Percentiles rank a stretch among this genome's conserved stretches.
Evolutionary conservation across 2,113 vertebrate genomes (phyloP).

Genomic region (Hippopotamus amphibius): DNA sequence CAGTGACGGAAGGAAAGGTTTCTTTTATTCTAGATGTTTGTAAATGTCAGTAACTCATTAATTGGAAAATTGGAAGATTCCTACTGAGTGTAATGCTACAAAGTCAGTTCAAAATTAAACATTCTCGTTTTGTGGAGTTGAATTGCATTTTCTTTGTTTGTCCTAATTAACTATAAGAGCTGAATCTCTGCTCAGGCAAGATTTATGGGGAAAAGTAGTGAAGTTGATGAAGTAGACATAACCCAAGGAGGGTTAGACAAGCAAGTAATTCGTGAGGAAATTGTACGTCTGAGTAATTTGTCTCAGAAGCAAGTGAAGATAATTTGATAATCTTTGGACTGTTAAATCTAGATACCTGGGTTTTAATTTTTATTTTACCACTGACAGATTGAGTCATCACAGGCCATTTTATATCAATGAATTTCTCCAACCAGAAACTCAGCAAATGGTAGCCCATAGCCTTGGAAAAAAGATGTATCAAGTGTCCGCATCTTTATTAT

Average conservation of each 20-base stretch:
- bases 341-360: conserved; percentile 63
- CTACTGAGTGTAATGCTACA: conserved; percentile 42
- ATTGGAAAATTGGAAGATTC: conserved; percentile 60
- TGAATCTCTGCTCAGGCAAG: conserved; percentile 63
- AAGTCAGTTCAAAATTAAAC: conserved; percentile 67
- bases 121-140: conserved; percentile 50
- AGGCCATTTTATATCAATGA: conserved; percentile 55
- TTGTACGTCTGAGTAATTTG: conserved; percentile 67
- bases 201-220: conserved; percentile 65
- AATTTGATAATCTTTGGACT: conserved; percentile 70
- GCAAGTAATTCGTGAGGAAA: conserved; percentile 60
- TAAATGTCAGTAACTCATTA: conserved; percentile 60
- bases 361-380: conserved; percentile 73
- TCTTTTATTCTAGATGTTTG: conserved; percentile 60
- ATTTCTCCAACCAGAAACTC: conserved; percentile 51
- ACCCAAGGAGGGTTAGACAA: conserved; percentile 64
- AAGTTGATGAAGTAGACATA: conserved; percentile 67
- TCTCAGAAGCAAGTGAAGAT: conserved; percentile 73
- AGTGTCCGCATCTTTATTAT: neutral
- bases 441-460: neutral
- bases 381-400: conserved; percentile 65
- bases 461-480: neutral
- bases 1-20: conserved; percentile 42
- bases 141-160: conserved; percentile 53
- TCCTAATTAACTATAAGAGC: conserved; percentile 73